These are phyloP conservation scores for Pteria penguin DNA, from an alignment of 2,888 invertebrate species.

Conservation along the genomic window DNA sequence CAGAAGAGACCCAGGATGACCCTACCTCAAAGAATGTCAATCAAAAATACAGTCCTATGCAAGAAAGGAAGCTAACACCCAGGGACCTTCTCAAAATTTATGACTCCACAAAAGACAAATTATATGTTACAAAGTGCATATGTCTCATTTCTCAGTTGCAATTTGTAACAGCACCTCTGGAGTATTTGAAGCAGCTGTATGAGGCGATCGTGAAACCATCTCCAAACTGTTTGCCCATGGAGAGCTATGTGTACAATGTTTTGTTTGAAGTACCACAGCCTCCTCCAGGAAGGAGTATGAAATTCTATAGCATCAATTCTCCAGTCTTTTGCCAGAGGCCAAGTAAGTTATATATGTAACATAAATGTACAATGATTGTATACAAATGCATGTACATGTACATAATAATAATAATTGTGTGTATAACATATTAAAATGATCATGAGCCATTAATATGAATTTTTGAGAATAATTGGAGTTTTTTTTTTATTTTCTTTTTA, in stretches of 20 bases:
- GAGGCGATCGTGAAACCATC: slow-evolving; percentile 68
- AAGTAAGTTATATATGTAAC: too few relatives aligned
- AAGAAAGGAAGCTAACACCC: slow-evolving; percentile 41
- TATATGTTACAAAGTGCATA: slow-evolving; percentile 97
- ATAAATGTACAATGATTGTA: too few relatives aligned
- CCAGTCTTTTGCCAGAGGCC: slow-evolving; percentile 78
- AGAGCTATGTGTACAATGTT: slow-evolving; percentile 96
- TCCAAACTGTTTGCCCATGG: slow-evolving; percentile 83
- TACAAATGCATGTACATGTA: too few relatives aligned
- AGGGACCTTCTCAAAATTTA: slow-evolving; percentile 81
- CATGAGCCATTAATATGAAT: too few relatives aligned
- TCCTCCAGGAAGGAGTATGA: slow-evolving; percentile 91
- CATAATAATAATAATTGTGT: too few relatives aligned
- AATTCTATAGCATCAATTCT: slow-evolving; percentile 82
- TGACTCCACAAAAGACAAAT: slow-evolving; percentile 94
- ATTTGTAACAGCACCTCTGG: slow-evolving; percentile 81
- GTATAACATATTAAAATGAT: too few relatives aligned
- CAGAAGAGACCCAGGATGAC: slow-evolving; percentile 46
- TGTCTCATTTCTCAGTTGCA: slow-evolving; percentile 94
- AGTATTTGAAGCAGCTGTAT: slow-evolving; percentile 72
- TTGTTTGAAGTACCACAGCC: slow-evolving; percentile 96
- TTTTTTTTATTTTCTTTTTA: too few relatives aligned
- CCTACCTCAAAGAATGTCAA: slow-evolving; percentile 69
- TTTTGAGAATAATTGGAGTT: too few relatives aligned
- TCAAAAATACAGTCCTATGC: slow-evolving; percentile 48